phyloP scores from a whole-genome alignment of 2,113 vertebrate species.

The Hemibagrus wyckioides region DNA sequence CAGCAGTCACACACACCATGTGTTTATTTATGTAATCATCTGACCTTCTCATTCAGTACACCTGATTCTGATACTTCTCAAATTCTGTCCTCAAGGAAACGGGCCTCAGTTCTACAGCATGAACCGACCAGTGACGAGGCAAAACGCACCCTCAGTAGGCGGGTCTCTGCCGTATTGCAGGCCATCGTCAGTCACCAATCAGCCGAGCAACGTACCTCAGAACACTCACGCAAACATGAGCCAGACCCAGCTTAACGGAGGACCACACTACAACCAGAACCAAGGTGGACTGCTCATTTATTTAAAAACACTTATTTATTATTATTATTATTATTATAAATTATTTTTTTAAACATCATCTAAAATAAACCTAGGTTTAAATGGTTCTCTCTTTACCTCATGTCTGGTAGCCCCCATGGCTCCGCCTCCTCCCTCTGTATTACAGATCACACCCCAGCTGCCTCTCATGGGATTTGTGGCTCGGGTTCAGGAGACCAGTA shows the following conservation, averaged over 20 bases:
- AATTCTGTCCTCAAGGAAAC: constrained; percentile 73
- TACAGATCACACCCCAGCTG: constrained; percentile 99
- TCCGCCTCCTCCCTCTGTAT: constrained; percentile 95
- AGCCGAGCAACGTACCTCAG: constrained; percentile 82
- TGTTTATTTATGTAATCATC: background rate
- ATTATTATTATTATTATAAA: background rate
- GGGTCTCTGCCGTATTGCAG: constrained; percentile 94
- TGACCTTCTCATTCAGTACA: background rate
- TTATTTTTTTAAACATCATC: constrained; percentile 8
- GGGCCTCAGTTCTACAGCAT: constrained; percentile 98
- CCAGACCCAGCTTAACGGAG: constrained; percentile 90
- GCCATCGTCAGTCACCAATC: constrained; percentile 89
- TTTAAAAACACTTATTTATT: no score
- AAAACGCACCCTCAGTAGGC: constrained; percentile 83
- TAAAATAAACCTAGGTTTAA: background rate
- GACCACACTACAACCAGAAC: constrained; percentile 92
- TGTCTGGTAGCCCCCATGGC: constrained; percentile 85
- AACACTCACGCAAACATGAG: constrained; percentile 73
- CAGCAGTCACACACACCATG: background rate
- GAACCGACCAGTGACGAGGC: constrained; percentile 88
- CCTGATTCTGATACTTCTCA: background rate
- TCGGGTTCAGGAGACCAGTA: constrained; percentile 99
- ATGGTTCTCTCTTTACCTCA: constrained; percentile 9
- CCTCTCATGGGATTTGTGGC: constrained; percentile 99
- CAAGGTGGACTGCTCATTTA: constrained; percentile 73